phyloP scores from a whole-genome alignment of 2,113 vertebrate species.

The Trematomus loennbergii region DNA sequence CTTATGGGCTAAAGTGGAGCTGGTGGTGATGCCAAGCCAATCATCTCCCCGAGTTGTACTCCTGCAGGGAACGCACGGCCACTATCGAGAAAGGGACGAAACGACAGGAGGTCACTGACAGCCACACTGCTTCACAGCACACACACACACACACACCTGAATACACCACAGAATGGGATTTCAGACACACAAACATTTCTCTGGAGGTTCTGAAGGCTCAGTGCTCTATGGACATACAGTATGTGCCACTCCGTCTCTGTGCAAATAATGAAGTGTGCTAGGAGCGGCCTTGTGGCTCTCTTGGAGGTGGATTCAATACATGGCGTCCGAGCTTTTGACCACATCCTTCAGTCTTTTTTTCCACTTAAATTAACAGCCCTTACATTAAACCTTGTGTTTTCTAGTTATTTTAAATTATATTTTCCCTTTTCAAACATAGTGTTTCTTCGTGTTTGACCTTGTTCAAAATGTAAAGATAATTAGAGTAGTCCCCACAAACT shows the following conservation, averaged over 20 bases:
- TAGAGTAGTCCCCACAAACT: too few relatives aligned
- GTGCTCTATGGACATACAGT: background rate
- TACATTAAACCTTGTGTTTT: too few relatives aligned
- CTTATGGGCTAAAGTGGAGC: conserved; percentile 62
- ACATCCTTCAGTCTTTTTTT: background rate
- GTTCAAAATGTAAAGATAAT: too few relatives aligned
- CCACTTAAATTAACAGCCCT: background rate
- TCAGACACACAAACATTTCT: conserved; percentile 27
- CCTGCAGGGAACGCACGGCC: conserved; percentile 26
- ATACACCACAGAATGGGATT: conserved; percentile 14
- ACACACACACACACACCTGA: conserved; percentile 29
- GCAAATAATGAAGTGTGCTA: background rate
- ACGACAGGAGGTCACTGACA: conserved; percentile 39
- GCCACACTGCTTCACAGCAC: conserved; percentile 19
- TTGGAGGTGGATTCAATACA: background rate
- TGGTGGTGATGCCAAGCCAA: conserved; percentile 57
- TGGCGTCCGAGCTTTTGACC: background rate
- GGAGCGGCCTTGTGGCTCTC: background rate
- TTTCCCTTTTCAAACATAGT: too few relatives aligned
- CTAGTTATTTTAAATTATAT: too few relatives aligned
- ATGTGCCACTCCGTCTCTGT: background rate
- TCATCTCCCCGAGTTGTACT: conserved; percentile 47
- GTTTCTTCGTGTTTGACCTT: too few relatives aligned
- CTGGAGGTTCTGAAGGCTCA: background rate
- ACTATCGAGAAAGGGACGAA: conserved; percentile 27